Evolutionary conservation across 2,888 invertebrate species (phyloP).

Genomic region (Melanophora roralis): DNA sequence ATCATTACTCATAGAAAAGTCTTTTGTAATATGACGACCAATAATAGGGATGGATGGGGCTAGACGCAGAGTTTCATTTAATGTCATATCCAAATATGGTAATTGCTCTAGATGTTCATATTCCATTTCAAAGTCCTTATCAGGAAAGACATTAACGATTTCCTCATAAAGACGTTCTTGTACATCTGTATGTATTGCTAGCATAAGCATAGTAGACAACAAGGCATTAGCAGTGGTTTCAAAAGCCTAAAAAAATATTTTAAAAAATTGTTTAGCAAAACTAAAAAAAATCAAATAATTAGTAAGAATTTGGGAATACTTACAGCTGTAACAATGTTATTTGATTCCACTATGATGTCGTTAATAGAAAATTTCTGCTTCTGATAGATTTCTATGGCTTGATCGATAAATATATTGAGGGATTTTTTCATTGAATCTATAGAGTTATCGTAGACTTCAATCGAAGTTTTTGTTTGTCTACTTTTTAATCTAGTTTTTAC

Average conservation of each 20-base stretch:
- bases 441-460: not conserved
- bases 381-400: slow-evolving; percentile 62
- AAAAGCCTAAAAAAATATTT: slow-evolving; percentile 51
- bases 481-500: not conserved
- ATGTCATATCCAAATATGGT: slow-evolving; percentile 67
- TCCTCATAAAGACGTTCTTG: slow-evolving; percentile 64
- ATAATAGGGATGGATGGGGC: slow-evolving; percentile 65
- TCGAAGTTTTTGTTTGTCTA: not conserved
- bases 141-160: slow-evolving; percentile 59
- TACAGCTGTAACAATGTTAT: slow-evolving; percentile 64
- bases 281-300: not conserved
- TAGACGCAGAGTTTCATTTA: slow-evolving; percentile 66
- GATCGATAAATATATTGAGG: slow-evolving; percentile 66
- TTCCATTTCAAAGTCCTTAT: slow-evolving; percentile 59
- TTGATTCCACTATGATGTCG: slow-evolving; percentile 64
- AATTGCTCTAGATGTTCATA: slow-evolving; percentile 63
- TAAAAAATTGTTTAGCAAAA: not conserved
- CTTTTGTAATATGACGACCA: slow-evolving; percentile 60
- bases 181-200: slow-evolving; percentile 63
- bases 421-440: slow-evolving; percentile 52
- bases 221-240: slow-evolving; percentile 64
- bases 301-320: too few relatives aligned
- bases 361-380: slow-evolving; percentile 58
- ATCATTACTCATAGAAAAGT: slow-evolving; percentile 56
- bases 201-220: slow-evolving; percentile 59